Evolutionary conservation across 1,140 invertebrate genomes (phyloP).

Genomic region (Drosophila baimaii): DNA sequence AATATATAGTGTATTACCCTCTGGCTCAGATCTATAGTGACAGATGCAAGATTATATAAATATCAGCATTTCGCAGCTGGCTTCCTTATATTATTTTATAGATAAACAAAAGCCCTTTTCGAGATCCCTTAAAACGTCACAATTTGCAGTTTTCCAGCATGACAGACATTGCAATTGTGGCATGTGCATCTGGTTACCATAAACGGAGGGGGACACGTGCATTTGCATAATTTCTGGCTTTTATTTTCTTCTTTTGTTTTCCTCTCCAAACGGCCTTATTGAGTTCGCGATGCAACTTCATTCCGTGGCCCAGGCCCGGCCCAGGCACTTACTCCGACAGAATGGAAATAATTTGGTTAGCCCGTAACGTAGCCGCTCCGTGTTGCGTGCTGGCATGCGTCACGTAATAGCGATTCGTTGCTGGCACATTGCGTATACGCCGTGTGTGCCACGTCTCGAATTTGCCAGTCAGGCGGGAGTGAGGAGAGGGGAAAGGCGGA

Average conservation of each 20-base stretch:
- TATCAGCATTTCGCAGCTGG: too few species aligned
- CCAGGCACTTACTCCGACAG: too few species aligned
- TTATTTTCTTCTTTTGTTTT: neutral
- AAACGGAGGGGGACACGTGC: neutral
- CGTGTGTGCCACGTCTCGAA: slow-evolving; percentile 31
- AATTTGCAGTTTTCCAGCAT: slow-evolving; percentile 4
- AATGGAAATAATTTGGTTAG: slow-evolving; percentile 71
- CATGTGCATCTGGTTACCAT: neutral
- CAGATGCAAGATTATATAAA: too few species aligned
- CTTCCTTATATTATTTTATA: too few species aligned
- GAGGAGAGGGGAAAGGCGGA: too few species aligned
- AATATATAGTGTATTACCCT: too few species aligned
- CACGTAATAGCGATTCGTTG: slow-evolving; percentile 35
- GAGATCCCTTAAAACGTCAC: neutral
- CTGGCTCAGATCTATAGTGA: too few species aligned
- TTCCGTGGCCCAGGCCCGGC: too few species aligned
- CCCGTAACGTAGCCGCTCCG: slow-evolving; percentile 11
- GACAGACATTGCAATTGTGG: too few species aligned
- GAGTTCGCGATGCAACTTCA: slow-evolving; percentile 17
- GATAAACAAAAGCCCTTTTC: neutral
- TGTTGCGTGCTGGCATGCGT: slow-evolving; percentile 33
- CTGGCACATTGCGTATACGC: slow-evolving; percentile 37
- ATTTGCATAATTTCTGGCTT: slow-evolving; percentile 4
- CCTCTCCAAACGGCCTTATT: slow-evolving; percentile 8
- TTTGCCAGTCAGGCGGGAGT: slow-evolving; percentile 37